Percentiles rank a stretch among this genome's conserved stretches.
These are phyloP conservation scores for Rutpela maculata DNA, from an alignment of 2,888 invertebrate genomes.

Conservation along the genomic window DNA sequence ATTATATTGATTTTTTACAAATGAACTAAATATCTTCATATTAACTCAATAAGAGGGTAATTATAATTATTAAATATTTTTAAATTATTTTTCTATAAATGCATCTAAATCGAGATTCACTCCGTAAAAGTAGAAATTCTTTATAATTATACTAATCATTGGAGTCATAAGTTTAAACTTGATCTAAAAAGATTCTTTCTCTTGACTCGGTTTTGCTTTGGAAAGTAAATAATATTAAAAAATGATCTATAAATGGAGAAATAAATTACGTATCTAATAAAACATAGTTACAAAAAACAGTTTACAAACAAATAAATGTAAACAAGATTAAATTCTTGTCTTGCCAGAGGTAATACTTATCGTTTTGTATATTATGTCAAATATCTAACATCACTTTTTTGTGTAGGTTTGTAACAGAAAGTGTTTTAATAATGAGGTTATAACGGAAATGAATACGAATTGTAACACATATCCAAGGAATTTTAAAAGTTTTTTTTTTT, in stretches of 20 bases:
- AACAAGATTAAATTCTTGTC: background rate
- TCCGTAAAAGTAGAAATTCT: background rate
- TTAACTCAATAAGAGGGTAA: no score
- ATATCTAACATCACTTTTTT: background rate
- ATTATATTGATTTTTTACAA: no score
- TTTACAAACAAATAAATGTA: slow-evolving; percentile 3
- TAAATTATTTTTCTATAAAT: no score
- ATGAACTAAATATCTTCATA: no score
- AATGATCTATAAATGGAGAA: background rate
- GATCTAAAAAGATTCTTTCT: slow-evolving; percentile 18
- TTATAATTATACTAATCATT: background rate
- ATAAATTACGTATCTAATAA: background rate
- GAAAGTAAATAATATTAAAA: slow-evolving; percentile 19
- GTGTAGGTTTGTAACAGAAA: background rate
- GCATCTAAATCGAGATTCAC: background rate
- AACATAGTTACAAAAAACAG: background rate
- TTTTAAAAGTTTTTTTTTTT: no score
- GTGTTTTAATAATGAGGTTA: background rate
- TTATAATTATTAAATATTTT: no score
- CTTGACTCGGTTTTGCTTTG: background rate
- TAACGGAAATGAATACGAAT: no score
- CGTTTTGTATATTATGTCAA: background rate
- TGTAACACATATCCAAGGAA: background rate
- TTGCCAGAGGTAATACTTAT: slow-evolving; percentile 1
- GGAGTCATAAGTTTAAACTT: slow-evolving; percentile 8